Evolutionary conservation across 2,113 vertebrate genomes (phyloP), one percentile per base, ranked within the genome.

Genomic region (Colossoma macropomum): DNA sequence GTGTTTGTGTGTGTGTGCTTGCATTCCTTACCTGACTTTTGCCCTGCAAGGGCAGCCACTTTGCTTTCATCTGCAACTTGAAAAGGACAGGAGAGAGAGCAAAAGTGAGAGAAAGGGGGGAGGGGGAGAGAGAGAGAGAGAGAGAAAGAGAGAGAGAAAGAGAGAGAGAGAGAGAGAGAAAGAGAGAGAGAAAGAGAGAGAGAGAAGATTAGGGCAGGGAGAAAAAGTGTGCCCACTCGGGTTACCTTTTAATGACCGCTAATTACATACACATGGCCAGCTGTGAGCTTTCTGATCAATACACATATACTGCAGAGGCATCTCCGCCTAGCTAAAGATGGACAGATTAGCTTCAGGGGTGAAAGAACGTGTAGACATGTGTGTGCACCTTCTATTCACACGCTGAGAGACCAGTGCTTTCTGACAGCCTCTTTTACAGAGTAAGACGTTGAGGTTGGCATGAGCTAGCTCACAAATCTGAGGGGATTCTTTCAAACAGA

Each of bases 41-140:
- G 91, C 88, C 86, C 92, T 17, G 92, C 90, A 91, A 96, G 80
- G 82, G 92, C 93, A 76, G 89, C 88, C 87, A 94, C 88, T 84
- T 95, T 95, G 91, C 95, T 95, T 94, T 96, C 95, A 95, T 96
- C 95, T 90, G 94, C 93, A 92, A 96, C 94, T 96, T 77, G 27
- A 87, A 78, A 88, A 75, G 82, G 89, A 89, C 84, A 90, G 90
- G 91, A 74, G 89, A 76, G 90, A 38, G 65, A 91, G 85, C 83
- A 66, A 90, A 17, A 70, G 13, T 50, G 7, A 25, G 41, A 45
- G 41, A 8, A 9, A 45, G 4, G 19, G 56, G 68, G 62, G 32
- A 77, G 11, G 77, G n/a, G 90, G 81, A 77, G 87, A 82, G 90
- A 30, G 56, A 91, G 83, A 82, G 62, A 86, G 72, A 87, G 80